Evolutionary conservation across 1,140 invertebrate genomes (phyloP).

Genomic region (Spodoptera frugiperda): DNA sequence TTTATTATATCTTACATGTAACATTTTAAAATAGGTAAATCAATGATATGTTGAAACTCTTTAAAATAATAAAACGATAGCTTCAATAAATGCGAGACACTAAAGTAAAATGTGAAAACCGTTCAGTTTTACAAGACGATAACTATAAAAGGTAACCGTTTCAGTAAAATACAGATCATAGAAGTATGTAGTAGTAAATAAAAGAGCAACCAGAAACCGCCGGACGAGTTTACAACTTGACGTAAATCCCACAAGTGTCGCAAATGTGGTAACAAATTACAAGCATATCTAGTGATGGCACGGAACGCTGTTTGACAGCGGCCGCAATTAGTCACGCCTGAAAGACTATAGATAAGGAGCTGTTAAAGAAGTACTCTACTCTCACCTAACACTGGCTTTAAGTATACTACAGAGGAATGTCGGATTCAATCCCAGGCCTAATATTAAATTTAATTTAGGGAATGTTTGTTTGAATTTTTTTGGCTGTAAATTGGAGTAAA

Average conservation of each 20-base stretch:
- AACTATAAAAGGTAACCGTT: constrained; percentile 39
- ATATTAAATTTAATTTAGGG: constrained; percentile 66
- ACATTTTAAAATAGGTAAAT: constrained; percentile 6
- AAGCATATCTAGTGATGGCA: constrained; percentile 23
- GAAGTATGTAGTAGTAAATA: constrained; percentile 34
- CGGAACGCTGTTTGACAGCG: constrained; percentile 42
- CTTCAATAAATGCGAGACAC: constrained; percentile 33
- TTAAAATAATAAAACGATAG: constrained; percentile 32
- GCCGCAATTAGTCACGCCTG: constrained; percentile 41
- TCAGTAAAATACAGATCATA: constrained; percentile 41
- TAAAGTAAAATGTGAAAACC: constrained; percentile 40
- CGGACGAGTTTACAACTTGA: constrained; percentile 41
- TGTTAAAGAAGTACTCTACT: constrained; percentile 15
- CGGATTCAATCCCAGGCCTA: constrained; percentile 35
- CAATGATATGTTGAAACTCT: neutral
- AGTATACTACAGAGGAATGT: constrained; percentile 10
- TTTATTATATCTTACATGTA: neutral
- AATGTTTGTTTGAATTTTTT: constrained; percentile 84
- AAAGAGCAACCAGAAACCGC: constrained; percentile 40
- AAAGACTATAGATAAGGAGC: constrained; percentile 41
- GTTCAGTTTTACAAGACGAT: constrained; percentile 46
- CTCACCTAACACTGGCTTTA: constrained; percentile 10
- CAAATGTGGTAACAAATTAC: constrained; percentile 43
- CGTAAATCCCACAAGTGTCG: constrained; percentile 46
- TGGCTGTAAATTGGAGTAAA: constrained; percentile 85